Evolutionary conservation across 2,888 invertebrate species (phyloP), one percentile per base, ranked within the genome.

Genomic region (Philhelius pedissequus): DNA sequence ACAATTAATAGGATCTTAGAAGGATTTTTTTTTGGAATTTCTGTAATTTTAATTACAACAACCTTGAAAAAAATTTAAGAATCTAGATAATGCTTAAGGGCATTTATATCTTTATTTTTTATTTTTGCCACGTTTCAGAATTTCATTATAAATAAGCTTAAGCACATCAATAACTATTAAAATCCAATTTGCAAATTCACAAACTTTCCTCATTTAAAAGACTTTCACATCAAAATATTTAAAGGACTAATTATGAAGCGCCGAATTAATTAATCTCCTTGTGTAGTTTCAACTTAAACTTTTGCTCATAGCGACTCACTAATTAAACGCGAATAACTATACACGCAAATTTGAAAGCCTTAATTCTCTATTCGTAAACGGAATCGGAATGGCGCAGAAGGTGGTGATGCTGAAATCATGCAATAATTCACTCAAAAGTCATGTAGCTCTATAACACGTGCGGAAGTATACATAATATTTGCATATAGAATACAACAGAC

Each of bases 341-440:
- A 32, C 13, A 32, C 58, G 40, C 50, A 74, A 78, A 45, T 79
- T 79, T 15, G 68, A 70, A 35, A 54, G 75, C 9, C 58, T 40
- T 45, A 22, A 11, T 18, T 27, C 27, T 32, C 62, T 40, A 48
- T 48, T 48, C 48, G 25, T 25, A 48, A 22, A n/a, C 48, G 7
- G 1, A 5, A 43, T 18, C n/a, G 13, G 0, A 3, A 2, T 0
- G 13, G 20, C 5, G 2, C 18, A 2, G 11, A 9, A 2, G 6
- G 15, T 6, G 6, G 5, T n/a, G n/a, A 4, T 20, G 0, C 48
- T 13, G 40, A 70, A 76, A 64, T 58, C 69, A 70, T 60, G 77
- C 77, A 68, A 69, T 82, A 82, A 82, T 77, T 82, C 70, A 81
- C 81, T 76, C 56, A 11, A 43, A 27, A 15, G 68, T 52, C 64